phyloP scores from a whole-genome alignment of 2,888 invertebrate genomes.

The Sarcophaga subvicina region DNA sequence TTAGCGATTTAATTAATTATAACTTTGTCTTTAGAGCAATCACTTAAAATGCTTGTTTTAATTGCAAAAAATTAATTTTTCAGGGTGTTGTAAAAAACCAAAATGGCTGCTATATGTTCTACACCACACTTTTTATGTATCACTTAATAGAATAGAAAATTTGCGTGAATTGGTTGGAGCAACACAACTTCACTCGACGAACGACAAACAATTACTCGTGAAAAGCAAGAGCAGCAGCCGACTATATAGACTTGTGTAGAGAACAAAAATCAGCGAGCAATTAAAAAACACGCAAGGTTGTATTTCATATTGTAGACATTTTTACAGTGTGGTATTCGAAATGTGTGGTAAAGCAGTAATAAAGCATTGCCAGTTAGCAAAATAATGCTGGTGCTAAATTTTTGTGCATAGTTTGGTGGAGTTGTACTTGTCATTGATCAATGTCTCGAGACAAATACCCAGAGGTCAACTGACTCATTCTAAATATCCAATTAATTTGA shows the following conservation, averaged over 20 bases:
- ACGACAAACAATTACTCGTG: constrained; percentile 62
- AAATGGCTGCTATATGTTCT: constrained; percentile 61
- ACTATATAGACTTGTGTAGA: constrained; percentile 41
- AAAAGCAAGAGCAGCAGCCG: neutral
- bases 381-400: too few species aligned
- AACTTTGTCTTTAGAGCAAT: constrained; percentile 7
- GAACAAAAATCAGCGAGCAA: neutral
- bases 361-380: neutral
- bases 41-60: constrained; percentile 26
- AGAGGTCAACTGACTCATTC: too few species aligned
- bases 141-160: constrained; percentile 33
- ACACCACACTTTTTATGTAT: constrained; percentile 41
- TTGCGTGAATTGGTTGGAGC: neutral
- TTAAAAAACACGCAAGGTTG: constrained; percentile 7
- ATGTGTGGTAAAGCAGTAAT: neutral
- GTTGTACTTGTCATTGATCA: too few species aligned
- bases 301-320: neutral
- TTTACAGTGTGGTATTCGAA: neutral
- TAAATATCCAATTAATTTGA: too few species aligned
- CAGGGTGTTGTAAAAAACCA: constrained; percentile 47
- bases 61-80: constrained; percentile 13
- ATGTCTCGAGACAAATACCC: too few species aligned
- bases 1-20: neutral
- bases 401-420: too few species aligned
- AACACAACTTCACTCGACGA: constrained; percentile 58